A percentile compares a stretch with the other conserved stretches of the same genome.
Conservation (phyloP, 2,797 vertebrate genomes). For the Sphenodon punctatus region DNA sequence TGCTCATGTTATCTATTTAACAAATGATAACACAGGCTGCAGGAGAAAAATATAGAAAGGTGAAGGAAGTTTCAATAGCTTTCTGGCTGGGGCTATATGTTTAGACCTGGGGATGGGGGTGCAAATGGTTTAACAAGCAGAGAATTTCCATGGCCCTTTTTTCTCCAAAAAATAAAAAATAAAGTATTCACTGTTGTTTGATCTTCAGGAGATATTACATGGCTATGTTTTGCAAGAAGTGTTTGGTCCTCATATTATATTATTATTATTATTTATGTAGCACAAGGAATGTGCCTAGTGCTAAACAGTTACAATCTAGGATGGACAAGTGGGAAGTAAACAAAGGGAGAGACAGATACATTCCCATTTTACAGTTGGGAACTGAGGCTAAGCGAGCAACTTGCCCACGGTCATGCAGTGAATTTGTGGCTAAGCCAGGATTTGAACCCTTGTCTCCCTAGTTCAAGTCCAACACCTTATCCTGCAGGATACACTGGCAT, state of each 20-base stretch:
- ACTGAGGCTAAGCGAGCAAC: too few relatives aligned
- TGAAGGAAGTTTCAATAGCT: background rate
- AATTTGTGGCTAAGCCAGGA: too few relatives aligned
- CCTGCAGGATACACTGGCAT: too few relatives aligned
- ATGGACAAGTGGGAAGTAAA: too few relatives aligned
- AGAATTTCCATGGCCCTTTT: background rate
- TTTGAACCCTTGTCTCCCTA: too few relatives aligned
- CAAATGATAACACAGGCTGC: background rate
- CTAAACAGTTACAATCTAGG: too few relatives aligned
- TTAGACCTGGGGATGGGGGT: background rate
- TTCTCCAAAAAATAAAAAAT: background rate
- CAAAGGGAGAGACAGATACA: too few relatives aligned
- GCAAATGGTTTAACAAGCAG: background rate
- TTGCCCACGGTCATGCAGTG: too few relatives aligned
- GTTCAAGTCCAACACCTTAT: too few relatives aligned
- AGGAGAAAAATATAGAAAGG: background rate
- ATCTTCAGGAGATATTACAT: background rate
- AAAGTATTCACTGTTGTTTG: background rate
- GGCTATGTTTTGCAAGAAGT: background rate
- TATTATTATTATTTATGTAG: too few relatives aligned
- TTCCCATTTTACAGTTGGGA: too few relatives aligned
- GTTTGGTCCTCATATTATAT: background rate
- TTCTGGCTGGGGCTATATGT: background rate
- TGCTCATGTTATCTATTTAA: background rate
- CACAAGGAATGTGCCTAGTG: too few relatives aligned